Base-by-base conservation (phyloP, 2,888 invertebrate genomes). In the Agrilus mali region DNA sequence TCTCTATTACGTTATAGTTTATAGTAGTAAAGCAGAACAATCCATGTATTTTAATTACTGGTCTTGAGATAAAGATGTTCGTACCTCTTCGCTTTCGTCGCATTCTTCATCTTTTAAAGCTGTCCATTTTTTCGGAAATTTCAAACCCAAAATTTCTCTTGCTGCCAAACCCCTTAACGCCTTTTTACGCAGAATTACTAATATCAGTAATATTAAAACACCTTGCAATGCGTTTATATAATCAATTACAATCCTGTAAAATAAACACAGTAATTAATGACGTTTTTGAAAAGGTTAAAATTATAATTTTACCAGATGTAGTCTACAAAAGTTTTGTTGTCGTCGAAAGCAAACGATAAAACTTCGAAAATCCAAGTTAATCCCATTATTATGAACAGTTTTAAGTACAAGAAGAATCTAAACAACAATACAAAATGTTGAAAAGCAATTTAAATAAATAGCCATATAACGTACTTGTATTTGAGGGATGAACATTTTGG, bases 311-410 rank as follows among this genome's bases (percentile, higher is more conserved):
- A 68, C 68, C 67, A 68, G 37, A 59, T 33, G 34, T 51, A 50
- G 38, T 49, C 46, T 15, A 54, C 42, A 33, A 50, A 43, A 22
- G 40, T 45, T 38, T 55, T 43, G n/a, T 51, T 46, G 35, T 54
- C 48, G 35, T 55, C 53, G 15, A 58, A 44, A 7, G 55, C 51
- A 15, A 56, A 58, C 2, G 73, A 73, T 12, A 73, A 63, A 10
- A 82, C 71, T 62, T 83, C 83, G 52, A 82, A 82, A 48, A 78
- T 71, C 82, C 82, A 83, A 0, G 77, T 73, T 38, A 82, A 68
- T 4, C 82, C 82, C 80, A 80, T 82, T 1, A 81, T 72, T 4
- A 81, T 62, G 52, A 79, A 77, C 44, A 83, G 64, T 59, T 79
- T 81, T 4, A 79, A 56, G 41, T 78, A 82, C 20, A 81, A 61